These are phyloP conservation scores for Malurus alboscapulatus DNA, from an alignment of 2,113 vertebrate species.

Conservation along the genomic window DNA sequence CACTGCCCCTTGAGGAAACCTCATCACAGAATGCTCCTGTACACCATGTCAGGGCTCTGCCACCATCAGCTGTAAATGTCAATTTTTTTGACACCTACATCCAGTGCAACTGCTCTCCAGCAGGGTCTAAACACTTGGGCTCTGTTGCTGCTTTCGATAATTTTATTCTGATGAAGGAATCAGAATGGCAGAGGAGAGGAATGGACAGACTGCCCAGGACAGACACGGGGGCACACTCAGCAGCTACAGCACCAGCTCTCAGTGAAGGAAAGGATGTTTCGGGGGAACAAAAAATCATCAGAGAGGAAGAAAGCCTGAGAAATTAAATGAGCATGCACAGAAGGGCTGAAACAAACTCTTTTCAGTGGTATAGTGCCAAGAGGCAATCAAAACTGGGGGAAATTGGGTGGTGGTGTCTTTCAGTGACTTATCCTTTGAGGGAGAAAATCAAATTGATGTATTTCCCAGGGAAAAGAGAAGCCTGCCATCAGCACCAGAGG, in stretches of 20 bases:
- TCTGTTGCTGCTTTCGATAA: background rate
- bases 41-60: background rate
- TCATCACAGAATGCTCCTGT: background rate
- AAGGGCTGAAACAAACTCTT: background rate
- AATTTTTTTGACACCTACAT: background rate
- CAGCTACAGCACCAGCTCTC: background rate
- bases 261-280: background rate
- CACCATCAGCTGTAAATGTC: rapidly evolving
- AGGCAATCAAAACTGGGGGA: background rate
- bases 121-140: background rate
- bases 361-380: background rate
- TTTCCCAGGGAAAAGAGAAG: background rate
- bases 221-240: background rate
- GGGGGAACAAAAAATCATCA: rapidly evolving
- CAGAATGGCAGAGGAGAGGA: background rate
- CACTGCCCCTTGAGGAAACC: background rate
- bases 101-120: background rate
- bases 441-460: conserved; percentile 10
- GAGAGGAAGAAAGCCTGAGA: background rate
- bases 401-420: background rate
- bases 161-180: background rate
- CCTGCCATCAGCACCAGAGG: background rate
- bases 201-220: background rate
- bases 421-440: conserved; percentile 8
- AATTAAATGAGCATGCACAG: background rate